phyloP scores from a whole-genome alignment of 2,113 vertebrate genomes.

The Vanacampus margaritifer region DNA sequence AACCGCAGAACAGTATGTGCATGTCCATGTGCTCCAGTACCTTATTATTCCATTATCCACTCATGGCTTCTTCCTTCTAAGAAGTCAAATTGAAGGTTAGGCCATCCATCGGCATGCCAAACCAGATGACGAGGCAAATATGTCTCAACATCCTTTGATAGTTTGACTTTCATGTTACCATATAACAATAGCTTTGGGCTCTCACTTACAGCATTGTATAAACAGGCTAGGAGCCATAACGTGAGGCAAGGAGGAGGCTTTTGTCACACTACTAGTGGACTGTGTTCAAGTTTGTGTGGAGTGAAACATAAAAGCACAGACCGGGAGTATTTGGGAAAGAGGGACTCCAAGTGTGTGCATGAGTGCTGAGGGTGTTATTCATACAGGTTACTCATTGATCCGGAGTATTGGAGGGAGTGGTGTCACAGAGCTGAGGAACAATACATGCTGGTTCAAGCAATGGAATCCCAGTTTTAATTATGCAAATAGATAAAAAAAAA shows the following conservation, averaged over 20 bases:
- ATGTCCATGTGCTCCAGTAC: slow-evolving; percentile 44
- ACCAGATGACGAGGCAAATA: slow-evolving; percentile 68
- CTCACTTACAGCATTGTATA: slow-evolving; percentile 54
- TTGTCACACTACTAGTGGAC: slow-evolving; percentile 42
- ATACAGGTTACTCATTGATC: slow-evolving; percentile 68
- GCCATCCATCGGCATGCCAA: slow-evolving; percentile 39
- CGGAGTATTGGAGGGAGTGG: slow-evolving; percentile 52
- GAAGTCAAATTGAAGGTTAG: slow-evolving; percentile 64
- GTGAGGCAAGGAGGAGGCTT: slow-evolving; percentile 12
- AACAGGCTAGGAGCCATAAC: slow-evolving; percentile 47
- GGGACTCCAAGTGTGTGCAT: slow-evolving; percentile 38
- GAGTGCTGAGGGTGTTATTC: slow-evolving; percentile 45
- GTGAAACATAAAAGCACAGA: slow-evolving; percentile 50
- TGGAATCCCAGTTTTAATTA: neutral
- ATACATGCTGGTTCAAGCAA: neutral
- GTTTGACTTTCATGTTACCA: slow-evolving; percentile 61
- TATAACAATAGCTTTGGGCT: slow-evolving; percentile 59
- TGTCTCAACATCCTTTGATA: slow-evolving; percentile 64
- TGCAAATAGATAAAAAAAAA: neutral
- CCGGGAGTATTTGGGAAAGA: slow-evolving; percentile 48
- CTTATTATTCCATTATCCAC: slow-evolving; percentile 60
- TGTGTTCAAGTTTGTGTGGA: slow-evolving; percentile 28
- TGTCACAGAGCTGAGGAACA: slow-evolving; percentile 41
- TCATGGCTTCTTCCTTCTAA: slow-evolving; percentile 43
- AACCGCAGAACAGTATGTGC: slow-evolving; percentile 17